These are phyloP conservation scores for Anas acuta DNA, from an alignment of 2,797 vertebrate genomes.

Conservation along the genomic window DNA sequence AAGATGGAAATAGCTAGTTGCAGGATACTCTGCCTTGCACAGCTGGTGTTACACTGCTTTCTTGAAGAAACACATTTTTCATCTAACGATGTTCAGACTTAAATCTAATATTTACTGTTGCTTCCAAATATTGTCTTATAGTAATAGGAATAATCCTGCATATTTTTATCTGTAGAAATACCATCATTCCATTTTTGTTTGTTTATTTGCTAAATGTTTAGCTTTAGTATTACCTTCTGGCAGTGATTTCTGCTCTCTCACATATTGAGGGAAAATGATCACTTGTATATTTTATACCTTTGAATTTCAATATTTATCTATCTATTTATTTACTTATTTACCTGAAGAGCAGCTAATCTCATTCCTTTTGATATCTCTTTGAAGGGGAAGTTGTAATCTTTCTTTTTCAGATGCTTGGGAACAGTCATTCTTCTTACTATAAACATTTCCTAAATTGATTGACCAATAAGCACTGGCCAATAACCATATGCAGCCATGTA, in stretches of 20 bases:
- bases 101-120: not conserved
- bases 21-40: not conserved
- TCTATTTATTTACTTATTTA: not conserved
- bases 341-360: not conserved
- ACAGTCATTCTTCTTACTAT: not conserved
- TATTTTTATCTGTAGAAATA: not conserved
- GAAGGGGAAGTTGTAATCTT: not conserved
- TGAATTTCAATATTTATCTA: not conserved
- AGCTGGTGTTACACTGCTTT: not conserved
- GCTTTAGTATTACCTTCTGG: not conserved
- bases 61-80: not conserved
- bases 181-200: not conserved
- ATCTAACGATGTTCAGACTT: not conserved
- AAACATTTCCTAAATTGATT: not conserved
- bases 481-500: not conserved
- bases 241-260: not conserved
- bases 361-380: not conserved
- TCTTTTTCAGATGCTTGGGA: not conserved
- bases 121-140: not conserved
- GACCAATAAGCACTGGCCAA: not conserved
- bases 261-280: not conserved
- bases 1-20: not conserved
- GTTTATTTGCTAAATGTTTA: not conserved
- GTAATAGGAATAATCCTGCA: not conserved
- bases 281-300: not conserved